Percentiles rank a stretch among this genome's conserved stretches.
These are phyloP conservation scores for Lampropteryx suffumata DNA, from an alignment of 2,888 invertebrate genomes.

Conservation along the genomic window DNA sequence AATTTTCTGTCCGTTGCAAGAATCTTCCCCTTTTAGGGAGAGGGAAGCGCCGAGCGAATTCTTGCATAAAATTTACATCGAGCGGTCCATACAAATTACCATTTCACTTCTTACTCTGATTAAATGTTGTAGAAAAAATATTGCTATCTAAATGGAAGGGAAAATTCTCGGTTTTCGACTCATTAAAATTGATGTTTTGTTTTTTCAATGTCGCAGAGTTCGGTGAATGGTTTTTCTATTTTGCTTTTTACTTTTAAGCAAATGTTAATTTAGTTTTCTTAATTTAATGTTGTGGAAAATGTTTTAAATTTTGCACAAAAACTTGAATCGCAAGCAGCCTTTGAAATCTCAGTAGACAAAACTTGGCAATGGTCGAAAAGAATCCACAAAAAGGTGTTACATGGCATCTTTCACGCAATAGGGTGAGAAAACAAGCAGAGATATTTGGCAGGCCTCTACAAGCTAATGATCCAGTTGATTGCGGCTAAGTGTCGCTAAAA, in stretches of 20 bases:
- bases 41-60: slow-evolving; percentile 74
- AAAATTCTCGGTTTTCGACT: slow-evolving; percentile 79
- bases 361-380: slow-evolving; percentile 61
- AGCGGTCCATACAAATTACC: slow-evolving; percentile 83
- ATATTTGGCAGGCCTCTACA: slow-evolving; percentile 80
- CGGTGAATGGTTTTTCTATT: slow-evolving; percentile 18
- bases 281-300: slow-evolving; percentile 28
- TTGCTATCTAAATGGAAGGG: slow-evolving; percentile 79
- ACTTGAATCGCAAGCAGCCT: neutral
- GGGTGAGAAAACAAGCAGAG: slow-evolving; percentile 75
- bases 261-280: slow-evolving; percentile 20
- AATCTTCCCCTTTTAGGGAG: slow-evolving; percentile 77
- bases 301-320: neutral
- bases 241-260: slow-evolving; percentile 15
- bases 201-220: slow-evolving; percentile 45
- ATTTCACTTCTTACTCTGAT: slow-evolving; percentile 82
- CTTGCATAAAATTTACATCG: slow-evolving; percentile 83
- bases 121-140: slow-evolving; percentile 83
- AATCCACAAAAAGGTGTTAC: slow-evolving; percentile 62
- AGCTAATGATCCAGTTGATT: slow-evolving; percentile 82
- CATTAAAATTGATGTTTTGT: slow-evolving; percentile 79
- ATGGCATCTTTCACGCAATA: slow-evolving; percentile 68
- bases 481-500: slow-evolving; percentile 80
- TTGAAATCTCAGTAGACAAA: slow-evolving; percentile 42
- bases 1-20: slow-evolving; percentile 81